These are phyloP conservation scores for Catostylus mosaicus DNA, from an alignment of 30 jellyfish, hydroid and myxozoan genomes.

Conservation along the genomic window DNA sequence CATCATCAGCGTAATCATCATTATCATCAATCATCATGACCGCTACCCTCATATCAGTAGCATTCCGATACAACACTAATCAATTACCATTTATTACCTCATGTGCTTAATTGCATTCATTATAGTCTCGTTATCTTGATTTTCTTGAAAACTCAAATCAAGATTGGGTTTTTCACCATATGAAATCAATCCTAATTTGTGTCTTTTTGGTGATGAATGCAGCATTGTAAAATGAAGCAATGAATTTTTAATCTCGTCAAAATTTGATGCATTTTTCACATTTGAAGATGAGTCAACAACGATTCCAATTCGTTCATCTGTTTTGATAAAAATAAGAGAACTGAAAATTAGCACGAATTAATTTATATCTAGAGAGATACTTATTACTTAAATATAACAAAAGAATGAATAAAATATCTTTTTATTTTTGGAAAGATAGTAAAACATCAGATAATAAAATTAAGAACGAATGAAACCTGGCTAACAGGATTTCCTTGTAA, in stretches of 20 bases:
- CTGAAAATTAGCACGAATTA: too few relatives aligned
- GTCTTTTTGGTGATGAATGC: constrained; percentile 54
- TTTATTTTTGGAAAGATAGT: too few relatives aligned
- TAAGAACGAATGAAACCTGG: too few relatives aligned
- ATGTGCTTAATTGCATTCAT: constrained; percentile 23
- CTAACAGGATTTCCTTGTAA: too few relatives aligned
- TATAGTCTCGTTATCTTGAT: constrained; percentile 39
- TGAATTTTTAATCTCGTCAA: constrained; percentile 26
- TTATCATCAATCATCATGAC: too few relatives aligned
- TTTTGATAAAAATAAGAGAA: too few relatives aligned
- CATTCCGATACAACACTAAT: too few relatives aligned
- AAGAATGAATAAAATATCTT: too few relatives aligned
- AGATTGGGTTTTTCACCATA: constrained; percentile 50
- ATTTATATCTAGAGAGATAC: too few relatives aligned
- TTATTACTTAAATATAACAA: too few relatives aligned
- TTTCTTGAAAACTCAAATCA: constrained; percentile 51
- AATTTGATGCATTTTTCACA: constrained; percentile 35
- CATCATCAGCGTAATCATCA: too few relatives aligned
- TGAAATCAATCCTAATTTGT: constrained; percentile 47
- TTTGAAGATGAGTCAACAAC: constrained; percentile 52
- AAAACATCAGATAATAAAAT: too few relatives aligned
- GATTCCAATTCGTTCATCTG: constrained; percentile 55
- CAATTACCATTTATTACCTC: constrained; percentile 26
- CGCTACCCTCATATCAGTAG: neutral
- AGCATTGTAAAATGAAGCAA: constrained; percentile 20